Conservation (phyloP, 2,797 vertebrate species). For the Coilia nasus region DNA sequence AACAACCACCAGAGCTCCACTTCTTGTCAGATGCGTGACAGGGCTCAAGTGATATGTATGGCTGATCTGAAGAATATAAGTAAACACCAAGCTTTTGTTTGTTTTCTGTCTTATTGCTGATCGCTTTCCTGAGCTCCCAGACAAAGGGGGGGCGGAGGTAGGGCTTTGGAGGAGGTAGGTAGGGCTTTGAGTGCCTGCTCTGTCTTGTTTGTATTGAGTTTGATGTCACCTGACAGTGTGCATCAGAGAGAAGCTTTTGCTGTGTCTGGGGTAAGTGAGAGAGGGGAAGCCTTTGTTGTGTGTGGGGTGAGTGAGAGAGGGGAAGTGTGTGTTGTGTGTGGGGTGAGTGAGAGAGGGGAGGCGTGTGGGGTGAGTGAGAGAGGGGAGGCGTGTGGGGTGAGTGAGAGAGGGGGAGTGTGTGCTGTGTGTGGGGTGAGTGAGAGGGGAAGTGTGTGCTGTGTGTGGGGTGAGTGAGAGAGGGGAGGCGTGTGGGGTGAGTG, state of each 20-base stretch:
- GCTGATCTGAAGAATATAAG: background rate
- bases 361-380: too few relatives aligned
- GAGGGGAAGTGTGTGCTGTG: too few relatives aligned
- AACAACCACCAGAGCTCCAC: background rate
- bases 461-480: too few relatives aligned
- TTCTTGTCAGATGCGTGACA: background rate
- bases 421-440: too few relatives aligned
- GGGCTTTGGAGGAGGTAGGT: background rate
- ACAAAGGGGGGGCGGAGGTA: background rate
- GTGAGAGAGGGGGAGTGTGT: too few relatives aligned
- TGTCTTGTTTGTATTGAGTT: conserved; percentile 32
- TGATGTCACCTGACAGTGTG: conserved; percentile 51
- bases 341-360: too few relatives aligned
- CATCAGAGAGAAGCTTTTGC: conserved; percentile 38
- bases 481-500: too few relatives aligned
- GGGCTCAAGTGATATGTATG: background rate
- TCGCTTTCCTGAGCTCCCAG: background rate
- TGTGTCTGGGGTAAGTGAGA: background rate
- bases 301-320: too few relatives aligned
- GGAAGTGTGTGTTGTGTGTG: too few relatives aligned
- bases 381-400: too few relatives aligned
- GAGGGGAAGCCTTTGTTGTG: too few relatives aligned
- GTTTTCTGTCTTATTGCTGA: background rate
- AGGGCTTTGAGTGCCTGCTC: background rate
- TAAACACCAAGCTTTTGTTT: background rate